These are phyloP conservation scores for Sus scrofa DNA, from an alignment of 2,113 vertebrate genomes.

Conservation along the genomic window DNA sequence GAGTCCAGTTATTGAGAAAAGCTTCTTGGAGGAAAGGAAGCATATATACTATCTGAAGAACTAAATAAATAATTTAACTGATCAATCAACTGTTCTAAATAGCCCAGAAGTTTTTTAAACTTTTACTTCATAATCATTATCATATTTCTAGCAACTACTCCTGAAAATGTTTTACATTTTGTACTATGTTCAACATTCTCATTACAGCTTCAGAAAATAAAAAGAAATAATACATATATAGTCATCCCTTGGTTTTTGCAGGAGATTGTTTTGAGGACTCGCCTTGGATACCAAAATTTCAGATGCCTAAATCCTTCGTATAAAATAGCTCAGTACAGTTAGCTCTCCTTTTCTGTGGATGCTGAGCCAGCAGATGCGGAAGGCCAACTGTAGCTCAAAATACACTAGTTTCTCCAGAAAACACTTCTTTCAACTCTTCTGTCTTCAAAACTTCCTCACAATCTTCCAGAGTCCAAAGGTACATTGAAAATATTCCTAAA, in stretches of 20 bases:
- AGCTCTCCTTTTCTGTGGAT: background rate
- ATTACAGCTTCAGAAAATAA: slow-evolving; percentile 34
- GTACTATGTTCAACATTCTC: background rate
- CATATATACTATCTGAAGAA: background rate
- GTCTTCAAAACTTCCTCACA: background rate
- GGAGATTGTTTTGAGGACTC: background rate
- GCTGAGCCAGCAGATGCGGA: background rate
- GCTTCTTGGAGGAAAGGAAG: background rate
- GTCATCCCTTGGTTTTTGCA: background rate
- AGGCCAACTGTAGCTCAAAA: background rate
- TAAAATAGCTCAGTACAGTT: background rate
- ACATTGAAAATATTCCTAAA: slow-evolving; percentile 18
- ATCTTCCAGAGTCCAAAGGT: background rate
- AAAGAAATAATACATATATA: background rate
- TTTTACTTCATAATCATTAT: slow-evolving; percentile 5
- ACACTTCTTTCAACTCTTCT: background rate
- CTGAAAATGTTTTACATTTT: slow-evolving; percentile 12
- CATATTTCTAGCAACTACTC: background rate
- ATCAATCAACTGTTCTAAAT: background rate
- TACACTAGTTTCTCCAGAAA: background rate
- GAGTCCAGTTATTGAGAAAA: background rate
- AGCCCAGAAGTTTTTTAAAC: background rate
- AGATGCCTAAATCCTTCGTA: background rate
- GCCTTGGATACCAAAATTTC: background rate
- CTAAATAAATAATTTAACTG: slow-evolving; percentile 14